A percentile compares a stretch with the other conserved stretches of the same genome.
Conservation (phyloP, 2,113 vertebrate genomes). For the Orcinus orca region DNA sequence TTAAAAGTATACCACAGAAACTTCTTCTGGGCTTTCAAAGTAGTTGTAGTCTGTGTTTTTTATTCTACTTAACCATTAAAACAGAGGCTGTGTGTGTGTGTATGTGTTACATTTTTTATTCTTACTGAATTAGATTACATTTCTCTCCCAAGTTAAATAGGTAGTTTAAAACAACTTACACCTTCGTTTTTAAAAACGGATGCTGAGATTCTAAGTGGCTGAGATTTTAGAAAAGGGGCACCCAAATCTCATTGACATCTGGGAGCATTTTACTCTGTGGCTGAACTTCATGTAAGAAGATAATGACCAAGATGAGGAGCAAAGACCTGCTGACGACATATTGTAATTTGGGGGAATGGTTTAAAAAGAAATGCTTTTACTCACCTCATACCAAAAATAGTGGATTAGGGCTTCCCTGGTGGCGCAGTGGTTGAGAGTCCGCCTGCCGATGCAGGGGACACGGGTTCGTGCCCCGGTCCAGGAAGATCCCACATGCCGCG, state of each 20-base stretch:
- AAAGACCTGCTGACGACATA: neutral
- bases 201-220: neutral
- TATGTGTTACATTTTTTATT: neutral
- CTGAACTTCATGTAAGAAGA: neutral
- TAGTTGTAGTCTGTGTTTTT: neutral
- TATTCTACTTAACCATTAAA: constrained; percentile 5
- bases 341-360: neutral
- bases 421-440: no score
- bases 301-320: neutral
- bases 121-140: neutral
- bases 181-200: neutral
- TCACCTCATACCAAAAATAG: constrained; percentile 36
- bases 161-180: neutral
- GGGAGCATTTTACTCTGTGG: neutral
- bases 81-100: neutral
- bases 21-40: neutral
- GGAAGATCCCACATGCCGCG: no score
- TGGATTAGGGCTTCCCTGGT: neutral
- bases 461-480: no score
- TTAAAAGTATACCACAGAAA: neutral
- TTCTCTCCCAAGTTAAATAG: neutral
- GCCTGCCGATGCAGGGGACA: no score
- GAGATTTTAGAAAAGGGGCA: neutral
- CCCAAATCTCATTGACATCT: neutral
- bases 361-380: constrained; percentile 36